phyloP scores from a whole-genome alignment of 2,113 vertebrate species.

The Taxidea taxus region DNA sequence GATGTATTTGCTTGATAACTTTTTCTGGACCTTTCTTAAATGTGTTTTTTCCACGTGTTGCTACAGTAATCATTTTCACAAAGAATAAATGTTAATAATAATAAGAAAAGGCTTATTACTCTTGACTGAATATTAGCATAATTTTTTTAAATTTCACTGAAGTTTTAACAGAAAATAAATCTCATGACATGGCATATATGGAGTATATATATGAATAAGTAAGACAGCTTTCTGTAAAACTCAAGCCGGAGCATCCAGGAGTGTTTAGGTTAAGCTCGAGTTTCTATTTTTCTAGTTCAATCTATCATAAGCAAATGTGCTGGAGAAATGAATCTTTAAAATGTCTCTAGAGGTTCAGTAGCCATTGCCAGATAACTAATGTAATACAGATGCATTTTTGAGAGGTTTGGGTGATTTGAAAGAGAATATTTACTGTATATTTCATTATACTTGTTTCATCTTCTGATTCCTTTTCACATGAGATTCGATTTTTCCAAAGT shows the following conservation, averaged over 20 bases:
- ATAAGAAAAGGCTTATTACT: not conserved
- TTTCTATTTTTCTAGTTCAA: not conserved
- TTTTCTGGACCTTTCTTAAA: not conserved
- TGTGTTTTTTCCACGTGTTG: not conserved
- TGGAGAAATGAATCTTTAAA: not conserved
- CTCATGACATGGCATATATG: not conserved
- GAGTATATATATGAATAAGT: not conserved
- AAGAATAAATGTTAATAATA: not conserved
- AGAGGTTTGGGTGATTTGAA: not conserved
- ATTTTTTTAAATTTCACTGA: not conserved
- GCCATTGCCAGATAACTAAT: not conserved
- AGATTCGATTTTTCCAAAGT: not conserved
- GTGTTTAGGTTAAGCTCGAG: not conserved
- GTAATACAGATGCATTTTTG: not conserved
- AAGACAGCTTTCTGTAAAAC: not conserved
- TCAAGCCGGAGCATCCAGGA: not conserved
- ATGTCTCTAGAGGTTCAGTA: not conserved
- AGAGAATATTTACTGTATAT: not conserved
- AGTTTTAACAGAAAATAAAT: not conserved
- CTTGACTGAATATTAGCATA: not conserved
- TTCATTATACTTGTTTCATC: not conserved
- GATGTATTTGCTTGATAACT: not conserved
- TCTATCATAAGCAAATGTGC: not conserved
- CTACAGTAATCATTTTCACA: slow-evolving; percentile 16
- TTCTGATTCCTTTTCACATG: not conserved